Base-by-base conservation (phyloP, 2,888 invertebrate genomes). In the Tubulanus polymorphus region DNA sequence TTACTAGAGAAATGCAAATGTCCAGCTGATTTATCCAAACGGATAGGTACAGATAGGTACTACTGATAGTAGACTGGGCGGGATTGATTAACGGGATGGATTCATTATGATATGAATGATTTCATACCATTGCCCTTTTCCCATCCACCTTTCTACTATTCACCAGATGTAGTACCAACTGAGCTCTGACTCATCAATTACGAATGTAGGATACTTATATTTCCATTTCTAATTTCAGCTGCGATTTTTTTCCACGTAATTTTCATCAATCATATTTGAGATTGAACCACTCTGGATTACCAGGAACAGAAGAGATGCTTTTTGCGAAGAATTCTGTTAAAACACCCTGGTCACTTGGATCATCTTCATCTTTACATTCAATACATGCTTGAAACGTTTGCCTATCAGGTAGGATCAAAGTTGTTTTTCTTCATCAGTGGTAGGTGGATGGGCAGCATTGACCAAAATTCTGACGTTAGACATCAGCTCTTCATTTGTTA, bases 241-340 rank as follows among this genome's bases (percentile, higher is more conserved):
- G 37, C 54, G 0, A 51, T n/a, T 26, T 12, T 25, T 32, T 47
- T 51, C 32, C 18, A 54, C 50, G 30, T 57, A 57, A 2, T 28
- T 23, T 6, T 28, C 25, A 18, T 54, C 51, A 10, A 18, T 37
- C 37, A 46, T 54, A 51, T 15, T 35, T 41, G 1, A 54, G 27
- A 28, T 54, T 57, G 47, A 51, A 54, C 54, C 51, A 57, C 15
- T 47, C 30, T 2, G 32, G 51, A 37, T 48, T 54, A 10, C 57
- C 57, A 20, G 51, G 27, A 1, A 57, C 57, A 46, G 41, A 37
- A 30, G 56, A 52, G 12, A 58, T 45, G 3, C 52, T 53, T 12
- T 8, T 28, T 10, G 55, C 58, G 12, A 5, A 6, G 37, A 48
- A 53, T n/a, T 28, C 26, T 12, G 2, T 23, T 26, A 12, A 23